phyloP scores from a whole-genome alignment of 2,113 vertebrate genomes.

The Oryzias woworae region DNA sequence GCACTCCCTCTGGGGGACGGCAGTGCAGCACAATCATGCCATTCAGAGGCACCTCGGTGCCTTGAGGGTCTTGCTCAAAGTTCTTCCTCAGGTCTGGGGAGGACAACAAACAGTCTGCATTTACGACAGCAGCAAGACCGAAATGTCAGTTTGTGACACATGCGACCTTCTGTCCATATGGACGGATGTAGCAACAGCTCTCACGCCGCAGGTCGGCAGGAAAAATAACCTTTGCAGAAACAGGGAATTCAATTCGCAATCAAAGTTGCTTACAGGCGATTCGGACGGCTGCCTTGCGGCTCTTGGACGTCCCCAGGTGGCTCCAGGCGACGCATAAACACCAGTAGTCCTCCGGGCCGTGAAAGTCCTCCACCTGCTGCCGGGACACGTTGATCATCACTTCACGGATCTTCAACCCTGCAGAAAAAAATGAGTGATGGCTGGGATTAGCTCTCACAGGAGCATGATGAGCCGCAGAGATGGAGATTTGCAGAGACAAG shows the following conservation, averaged over 20 bases:
- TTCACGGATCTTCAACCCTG: slow-evolving; percentile 91
- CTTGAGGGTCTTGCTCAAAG: slow-evolving; percentile 97
- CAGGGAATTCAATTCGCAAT: slow-evolving; percentile 26
- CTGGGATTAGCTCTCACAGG: slow-evolving; percentile 29
- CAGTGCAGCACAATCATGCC: slow-evolving; percentile 98
- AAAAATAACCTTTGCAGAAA: slow-evolving; percentile 22
- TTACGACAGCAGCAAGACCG: slow-evolving; percentile 15
- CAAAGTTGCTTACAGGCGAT: slow-evolving; percentile 89
- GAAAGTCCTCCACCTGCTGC: slow-evolving; percentile 97
- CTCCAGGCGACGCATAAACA: slow-evolving; percentile 97
- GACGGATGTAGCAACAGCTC: neutral
- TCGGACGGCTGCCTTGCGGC: slow-evolving; percentile 91
- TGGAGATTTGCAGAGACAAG: slow-evolving; percentile 25
- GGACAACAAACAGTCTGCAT: slow-evolving; percentile 42
- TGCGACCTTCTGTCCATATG: slow-evolving; percentile 15
- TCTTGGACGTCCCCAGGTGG: slow-evolving; percentile 94
- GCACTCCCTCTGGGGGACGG: slow-evolving; percentile 95
- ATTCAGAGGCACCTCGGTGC: slow-evolving; percentile 93
- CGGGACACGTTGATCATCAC: slow-evolving; percentile 95
- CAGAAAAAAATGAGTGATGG: slow-evolving; percentile 7
- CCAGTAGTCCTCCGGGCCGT: slow-evolving; percentile 95
- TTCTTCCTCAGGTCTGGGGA: slow-evolving; percentile 93
- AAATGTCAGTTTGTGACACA: slow-evolving; percentile 15
- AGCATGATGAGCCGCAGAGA: slow-evolving; percentile 27
- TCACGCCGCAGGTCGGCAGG: neutral